phyloP scores from a whole-genome alignment of 1,140 invertebrate species.

The fruit fly (Drosophila melanogaster) region DNA sequence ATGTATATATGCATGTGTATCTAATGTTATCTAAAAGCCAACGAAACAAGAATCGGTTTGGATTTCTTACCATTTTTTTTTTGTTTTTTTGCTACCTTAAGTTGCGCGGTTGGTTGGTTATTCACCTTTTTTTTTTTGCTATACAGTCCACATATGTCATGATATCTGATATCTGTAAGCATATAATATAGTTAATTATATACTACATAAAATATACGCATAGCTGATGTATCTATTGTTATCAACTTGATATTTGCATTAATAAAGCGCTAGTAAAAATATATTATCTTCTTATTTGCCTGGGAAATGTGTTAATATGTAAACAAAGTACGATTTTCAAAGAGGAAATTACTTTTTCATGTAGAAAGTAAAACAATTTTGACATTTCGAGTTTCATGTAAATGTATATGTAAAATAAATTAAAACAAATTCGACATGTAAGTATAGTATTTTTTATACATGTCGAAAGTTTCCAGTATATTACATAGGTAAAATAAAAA shows the following conservation, averaged over 20 bases:
- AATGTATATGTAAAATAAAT: too few relatives aligned
- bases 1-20: slow-evolving; percentile 20
- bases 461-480: too few relatives aligned
- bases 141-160: slow-evolving; percentile 34
- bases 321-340: too few relatives aligned
- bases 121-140: slow-evolving; percentile 41
- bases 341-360: too few relatives aligned
- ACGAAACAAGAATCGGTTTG: slow-evolving; percentile 35
- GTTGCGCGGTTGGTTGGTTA: slow-evolving; percentile 72
- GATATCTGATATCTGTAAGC: slow-evolving; percentile 61
- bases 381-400: too few relatives aligned
- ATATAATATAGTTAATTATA: slow-evolving; percentile 42
- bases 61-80: slow-evolving; percentile 24
- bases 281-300: not conserved
- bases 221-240: slow-evolving; percentile 79
- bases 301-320: not conserved
- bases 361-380: too few relatives aligned
- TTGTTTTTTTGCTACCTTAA: slow-evolving; percentile 59
- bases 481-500: not conserved
- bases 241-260: slow-evolving; percentile 77
- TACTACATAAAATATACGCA: slow-evolving; percentile 34
- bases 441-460: too few relatives aligned
- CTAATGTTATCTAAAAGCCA: slow-evolving; percentile 47
- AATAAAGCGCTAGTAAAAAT: slow-evolving; percentile 74
- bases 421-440: too few relatives aligned